phyloP scores from a whole-genome alignment of 2,797 vertebrate species.

The Cetoscarus ocellatus region DNA sequence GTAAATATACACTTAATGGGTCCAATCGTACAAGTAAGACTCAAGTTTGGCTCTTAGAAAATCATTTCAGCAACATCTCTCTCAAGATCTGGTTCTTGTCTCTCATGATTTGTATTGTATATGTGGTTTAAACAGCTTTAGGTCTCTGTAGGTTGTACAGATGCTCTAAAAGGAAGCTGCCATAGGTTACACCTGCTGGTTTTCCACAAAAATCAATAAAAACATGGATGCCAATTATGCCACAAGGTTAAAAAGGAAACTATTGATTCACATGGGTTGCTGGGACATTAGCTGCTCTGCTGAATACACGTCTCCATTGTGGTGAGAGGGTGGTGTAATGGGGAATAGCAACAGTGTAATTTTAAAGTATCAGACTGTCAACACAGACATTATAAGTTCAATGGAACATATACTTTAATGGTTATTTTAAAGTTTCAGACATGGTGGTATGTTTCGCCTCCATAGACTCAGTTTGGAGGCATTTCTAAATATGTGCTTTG shows the following conservation, averaged over 20 bases:
- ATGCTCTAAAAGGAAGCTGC: slow-evolving; percentile 4
- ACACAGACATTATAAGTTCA: slow-evolving; percentile 19
- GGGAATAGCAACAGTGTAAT: slow-evolving; percentile 32
- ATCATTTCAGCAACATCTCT: slow-evolving; percentile 8
- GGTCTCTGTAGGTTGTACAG: neutral
- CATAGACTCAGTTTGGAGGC: neutral
- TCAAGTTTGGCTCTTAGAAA: slow-evolving; percentile 20
- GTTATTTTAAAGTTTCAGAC: slow-evolving; percentile 18
- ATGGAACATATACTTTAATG: slow-evolving; percentile 33
- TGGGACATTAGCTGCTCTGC: slow-evolving; percentile 44
- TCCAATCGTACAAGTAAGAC: slow-evolving; percentile 43
- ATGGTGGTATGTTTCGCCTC: slow-evolving; percentile 12
- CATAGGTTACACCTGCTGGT: slow-evolving; percentile 60
- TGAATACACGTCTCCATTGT: slow-evolving; percentile 25
- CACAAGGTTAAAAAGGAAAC: slow-evolving; percentile 72
- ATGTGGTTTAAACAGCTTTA: slow-evolving; percentile 18
- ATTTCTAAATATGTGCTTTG: neutral
- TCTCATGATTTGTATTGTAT: slow-evolving; percentile 4
- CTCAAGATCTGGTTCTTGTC: slow-evolving; percentile 68
- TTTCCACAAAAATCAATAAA: slow-evolving; percentile 63
- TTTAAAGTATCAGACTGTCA: slow-evolving; percentile 45
- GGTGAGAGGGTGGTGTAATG: slow-evolving; percentile 28
- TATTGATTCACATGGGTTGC: slow-evolving; percentile 65
- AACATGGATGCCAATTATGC: slow-evolving; percentile 68
- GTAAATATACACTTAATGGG: slow-evolving; percentile 59